A percentile compares a stretch with the other conserved stretches of the same genome.
Evolutionary conservation across 2,797 vertebrate genomes (phyloP).

Genomic region (Catamblyrhynchus diadema): DNA sequence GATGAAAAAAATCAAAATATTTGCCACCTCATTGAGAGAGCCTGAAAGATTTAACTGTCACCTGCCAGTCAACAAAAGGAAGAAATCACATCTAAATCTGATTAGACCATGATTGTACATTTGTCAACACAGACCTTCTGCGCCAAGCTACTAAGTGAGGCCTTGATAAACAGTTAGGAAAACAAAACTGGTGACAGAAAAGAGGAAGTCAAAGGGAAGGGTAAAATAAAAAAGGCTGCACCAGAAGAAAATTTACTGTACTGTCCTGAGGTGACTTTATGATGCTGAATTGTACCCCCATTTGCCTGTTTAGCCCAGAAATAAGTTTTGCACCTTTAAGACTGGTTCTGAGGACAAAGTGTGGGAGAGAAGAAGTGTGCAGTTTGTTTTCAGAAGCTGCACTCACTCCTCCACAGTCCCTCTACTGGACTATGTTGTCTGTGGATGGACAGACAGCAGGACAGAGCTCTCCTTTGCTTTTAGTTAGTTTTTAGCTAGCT

Average conservation of each 20-base stretch:
- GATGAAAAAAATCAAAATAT: constrained; percentile 6
- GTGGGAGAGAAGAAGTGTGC: neutral
- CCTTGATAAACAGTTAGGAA: neutral
- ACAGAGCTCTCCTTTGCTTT: neutral
- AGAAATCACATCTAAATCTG: neutral
- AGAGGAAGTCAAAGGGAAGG: neutral
- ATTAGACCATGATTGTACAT: neutral
- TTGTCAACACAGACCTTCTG: neutral
- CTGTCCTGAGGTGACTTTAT: neutral
- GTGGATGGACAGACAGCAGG: neutral
- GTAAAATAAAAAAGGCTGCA: neutral
- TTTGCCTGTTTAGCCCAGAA: neutral
- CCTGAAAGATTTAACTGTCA: neutral
- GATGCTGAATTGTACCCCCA: neutral
- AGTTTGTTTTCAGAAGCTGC: neutral
- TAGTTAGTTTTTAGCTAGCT: neutral
- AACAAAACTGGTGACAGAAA: neutral
- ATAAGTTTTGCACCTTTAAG: neutral
- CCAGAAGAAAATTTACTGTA: neutral
- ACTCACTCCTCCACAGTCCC: neutral
- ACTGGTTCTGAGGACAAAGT: neutral
- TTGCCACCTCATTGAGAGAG: neutral
- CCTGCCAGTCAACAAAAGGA: neutral
- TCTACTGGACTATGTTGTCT: neutral
- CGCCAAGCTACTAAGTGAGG: neutral